Percentiles rank a stretch among this genome's conserved stretches.
Evolutionary conservation across 53 echinoderm and acorn worm genomes (phyloP).

Genomic region (Astropecten irregularis): DNA sequence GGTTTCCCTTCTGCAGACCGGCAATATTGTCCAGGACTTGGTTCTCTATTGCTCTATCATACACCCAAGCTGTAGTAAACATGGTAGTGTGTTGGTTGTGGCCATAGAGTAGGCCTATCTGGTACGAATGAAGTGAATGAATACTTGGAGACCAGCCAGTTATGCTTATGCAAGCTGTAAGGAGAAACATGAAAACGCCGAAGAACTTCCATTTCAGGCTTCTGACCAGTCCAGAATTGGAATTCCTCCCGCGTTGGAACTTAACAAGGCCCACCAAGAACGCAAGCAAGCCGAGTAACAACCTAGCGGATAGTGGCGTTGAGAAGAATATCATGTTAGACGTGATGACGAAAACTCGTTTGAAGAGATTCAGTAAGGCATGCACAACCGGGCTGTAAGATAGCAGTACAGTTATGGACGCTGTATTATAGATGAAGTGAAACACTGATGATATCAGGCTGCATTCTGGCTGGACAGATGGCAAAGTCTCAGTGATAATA

Average conservation of each 20-base stretch:
- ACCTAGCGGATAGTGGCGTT: not conserved
- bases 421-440: constrained; percentile 6
- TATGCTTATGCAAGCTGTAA: not conserved
- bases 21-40: not conserved
- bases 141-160: not conserved
- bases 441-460: not conserved
- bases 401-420: constrained; percentile 11
- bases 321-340: not conserved
- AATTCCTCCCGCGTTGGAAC: not conserved
- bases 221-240: no score
- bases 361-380: constrained; percentile 15
- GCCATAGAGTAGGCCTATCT: not conserved
- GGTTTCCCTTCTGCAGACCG: not conserved
- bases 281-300: not conserved
- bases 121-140: not conserved
- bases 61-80: constrained; percentile 4
- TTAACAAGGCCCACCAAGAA: not conserved
- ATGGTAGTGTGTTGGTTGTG: not conserved
- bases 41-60: not conserved
- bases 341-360: not conserved
- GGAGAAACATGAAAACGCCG: not conserved
- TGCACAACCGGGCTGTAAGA: not conserved
- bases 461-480: not conserved
- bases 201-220: not conserved
- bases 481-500: not conserved